Evolutionary conservation across 2,888 invertebrate genomes (phyloP).

Genomic region (Homarus gammarus): DNA sequence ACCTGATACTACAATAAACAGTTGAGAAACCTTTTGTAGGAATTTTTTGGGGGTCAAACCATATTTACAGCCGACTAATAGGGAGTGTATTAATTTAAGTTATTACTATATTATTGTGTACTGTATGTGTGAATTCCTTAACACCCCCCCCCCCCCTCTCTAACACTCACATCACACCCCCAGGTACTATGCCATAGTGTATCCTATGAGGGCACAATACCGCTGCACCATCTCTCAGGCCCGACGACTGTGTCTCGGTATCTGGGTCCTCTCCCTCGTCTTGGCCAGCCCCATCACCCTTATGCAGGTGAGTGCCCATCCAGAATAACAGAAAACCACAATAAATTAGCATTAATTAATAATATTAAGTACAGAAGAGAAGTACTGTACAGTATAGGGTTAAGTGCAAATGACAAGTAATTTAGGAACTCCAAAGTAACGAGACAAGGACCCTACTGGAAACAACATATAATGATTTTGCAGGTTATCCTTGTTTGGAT

Average conservation of each 20-base stretch:
- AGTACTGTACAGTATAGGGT: too few relatives aligned
- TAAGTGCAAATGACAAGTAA: too few relatives aligned
- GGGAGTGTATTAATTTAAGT: background rate
- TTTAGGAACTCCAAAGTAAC: too few relatives aligned
- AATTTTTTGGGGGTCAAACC: too few relatives aligned
- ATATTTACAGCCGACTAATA: background rate
- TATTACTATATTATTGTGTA: background rate
- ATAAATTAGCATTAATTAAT: too few relatives aligned
- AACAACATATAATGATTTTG: too few relatives aligned
- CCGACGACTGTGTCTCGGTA: constrained; percentile 82
- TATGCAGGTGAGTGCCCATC: constrained; percentile 83
- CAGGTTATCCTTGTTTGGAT: too few relatives aligned
- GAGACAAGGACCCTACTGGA: too few relatives aligned
- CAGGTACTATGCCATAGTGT: constrained; percentile 86
- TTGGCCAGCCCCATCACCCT: constrained; percentile 84
- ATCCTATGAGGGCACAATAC: constrained; percentile 86
- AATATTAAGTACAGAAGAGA: too few relatives aligned
- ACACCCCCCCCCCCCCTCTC: background rate
- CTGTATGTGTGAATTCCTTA: background rate
- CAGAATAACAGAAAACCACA: too few relatives aligned
- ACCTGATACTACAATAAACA: too few relatives aligned
- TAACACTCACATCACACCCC: background rate
- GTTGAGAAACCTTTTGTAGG: too few relatives aligned
- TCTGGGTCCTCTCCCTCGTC: constrained; percentile 83
- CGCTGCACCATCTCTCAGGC: constrained; percentile 85